Base-by-base conservation (phyloP, 2,888 invertebrate species). In the Cephus rjabovi region DNA sequence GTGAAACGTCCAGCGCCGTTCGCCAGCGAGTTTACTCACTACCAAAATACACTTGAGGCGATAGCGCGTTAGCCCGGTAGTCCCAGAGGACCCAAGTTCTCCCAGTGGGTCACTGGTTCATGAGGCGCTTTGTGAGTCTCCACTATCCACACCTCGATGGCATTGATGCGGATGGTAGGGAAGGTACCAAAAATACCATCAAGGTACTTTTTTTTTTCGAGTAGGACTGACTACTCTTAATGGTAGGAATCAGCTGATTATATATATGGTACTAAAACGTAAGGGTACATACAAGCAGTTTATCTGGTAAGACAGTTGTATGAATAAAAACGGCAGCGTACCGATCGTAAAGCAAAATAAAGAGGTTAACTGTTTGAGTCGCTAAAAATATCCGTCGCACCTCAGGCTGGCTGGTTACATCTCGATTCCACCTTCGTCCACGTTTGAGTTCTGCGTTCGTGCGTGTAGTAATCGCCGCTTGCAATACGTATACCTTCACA, bases 81-180 rank as follows among this genome's bases (percentile, higher is more conserved):
- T 86, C 83, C 85, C 82, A 79, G 23, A 56, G 70, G 73, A 73
- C 76, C 74, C 78, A 69, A 73, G 73, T 75, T 56, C 83, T 85
- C 79, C 86, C 87, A 90, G 89, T 90, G 89, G 90, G 90, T 90
- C 90, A 90, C 88, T 90, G 88, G 90, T 90, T 88, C 90, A 90
- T 84, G 85, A 83, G 85, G 85, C 79, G 80, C 81, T 75, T 79
- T 78, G 73, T 71, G 34, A 78, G 79, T 79, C 80, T 78, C 68
- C 69, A 69, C 69, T 34, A 35, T 37, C 69, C 71, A 75, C 77
- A 31, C 34, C 71, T 71, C 33, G 33, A 71, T n/a, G 31, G 33
- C 71, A 34, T 31, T 34, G 71, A 71, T 71, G 71, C 23, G 56
- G 56, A 23, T 56, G 56, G 56, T 56, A 56, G 23, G 15, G 15